These are phyloP conservation scores for Coregonus suidteri DNA, from an alignment of 2,797 vertebrate genomes.

Conservation along the genomic window DNA sequence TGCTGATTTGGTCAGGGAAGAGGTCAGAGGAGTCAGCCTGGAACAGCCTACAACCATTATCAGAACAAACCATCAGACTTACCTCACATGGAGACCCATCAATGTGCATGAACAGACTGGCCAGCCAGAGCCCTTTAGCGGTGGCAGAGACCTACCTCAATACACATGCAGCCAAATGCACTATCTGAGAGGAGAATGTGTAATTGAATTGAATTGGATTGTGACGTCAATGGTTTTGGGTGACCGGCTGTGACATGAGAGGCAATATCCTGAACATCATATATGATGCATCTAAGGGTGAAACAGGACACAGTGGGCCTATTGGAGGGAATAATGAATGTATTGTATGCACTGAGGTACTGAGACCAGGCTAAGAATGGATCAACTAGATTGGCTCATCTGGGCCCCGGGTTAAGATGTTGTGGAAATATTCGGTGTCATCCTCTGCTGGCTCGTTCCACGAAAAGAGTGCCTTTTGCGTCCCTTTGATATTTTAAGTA, in stretches of 20 bases:
- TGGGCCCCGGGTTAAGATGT: not conserved
- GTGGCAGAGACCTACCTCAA: not conserved
- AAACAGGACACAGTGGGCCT: not conserved
- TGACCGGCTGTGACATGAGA: no score
- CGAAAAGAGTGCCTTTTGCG: no score
- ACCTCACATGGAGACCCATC: slow-evolving; percentile 1
- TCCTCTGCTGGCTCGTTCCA: no score
- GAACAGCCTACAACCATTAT: slow-evolving; percentile 12
- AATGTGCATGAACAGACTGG: not conserved
- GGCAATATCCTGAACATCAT: no score
- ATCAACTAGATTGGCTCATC: not conserved
- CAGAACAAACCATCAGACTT: not conserved
- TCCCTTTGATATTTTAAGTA: no score
- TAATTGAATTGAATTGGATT: not conserved
- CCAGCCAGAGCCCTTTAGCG: not conserved
- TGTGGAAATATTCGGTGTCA: slow-evolving; percentile 7
- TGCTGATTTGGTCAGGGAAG: not conserved
- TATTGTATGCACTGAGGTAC: not conserved
- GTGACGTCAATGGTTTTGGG: no score
- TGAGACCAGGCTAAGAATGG: not conserved
- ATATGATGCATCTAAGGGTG: not conserved
- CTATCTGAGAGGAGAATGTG: not conserved
- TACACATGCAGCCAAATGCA: not conserved
- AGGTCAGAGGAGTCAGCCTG: not conserved
- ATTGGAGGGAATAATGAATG: not conserved